Evolutionary conservation across 2,797 vertebrate species (phyloP), one percentile per base, ranked within the genome.

Genomic region (Neosalanx taihuensis): DNA sequence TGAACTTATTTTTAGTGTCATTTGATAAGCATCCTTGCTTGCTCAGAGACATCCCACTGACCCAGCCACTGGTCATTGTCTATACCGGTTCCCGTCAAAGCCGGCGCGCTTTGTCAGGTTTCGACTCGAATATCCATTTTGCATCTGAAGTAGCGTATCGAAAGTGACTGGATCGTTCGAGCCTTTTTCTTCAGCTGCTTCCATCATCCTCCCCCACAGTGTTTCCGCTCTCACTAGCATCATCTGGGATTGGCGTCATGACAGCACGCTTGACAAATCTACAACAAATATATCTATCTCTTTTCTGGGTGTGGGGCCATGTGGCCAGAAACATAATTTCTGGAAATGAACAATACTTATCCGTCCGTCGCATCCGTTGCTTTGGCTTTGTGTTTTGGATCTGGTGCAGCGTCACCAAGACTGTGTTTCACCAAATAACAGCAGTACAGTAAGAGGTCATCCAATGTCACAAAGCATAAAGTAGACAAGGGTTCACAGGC

Each of bases 1-100:
- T 97, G 96, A 95, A 96, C 96, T 98, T 98, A 98, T 99, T 97
- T 98, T 96, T 96, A 95, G 95, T 99, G 97, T 98, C 97, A 98
- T 94, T 93, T 99, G 97, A 98, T 95, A 96, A 96, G 96, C 94
- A 92, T 92, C 89, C 91, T 93, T 89, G 94, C 93, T 90, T 89
- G 74, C 94, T 91, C 93, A 85, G 91, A 97, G 96, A 97, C 96
- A 94, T 95, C 93, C 95, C 95, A 96, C 96, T 98, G 96, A 98
- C 97, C 97, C 95, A 92, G 96, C 96, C 97, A 96, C 97, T 96
- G 97, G 97, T 99, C 96, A 98, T 96, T 99, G 97, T 99, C 97
- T 94, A 95, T 96, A 96, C 95, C 87, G 87, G 93, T 98, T 95
- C 94, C 91, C 95, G 91, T 99, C 97, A 98, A 98, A 95, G 93